phyloP scores from a whole-genome alignment of 2,113 vertebrate genomes.

The Vimba vimba region DNA sequence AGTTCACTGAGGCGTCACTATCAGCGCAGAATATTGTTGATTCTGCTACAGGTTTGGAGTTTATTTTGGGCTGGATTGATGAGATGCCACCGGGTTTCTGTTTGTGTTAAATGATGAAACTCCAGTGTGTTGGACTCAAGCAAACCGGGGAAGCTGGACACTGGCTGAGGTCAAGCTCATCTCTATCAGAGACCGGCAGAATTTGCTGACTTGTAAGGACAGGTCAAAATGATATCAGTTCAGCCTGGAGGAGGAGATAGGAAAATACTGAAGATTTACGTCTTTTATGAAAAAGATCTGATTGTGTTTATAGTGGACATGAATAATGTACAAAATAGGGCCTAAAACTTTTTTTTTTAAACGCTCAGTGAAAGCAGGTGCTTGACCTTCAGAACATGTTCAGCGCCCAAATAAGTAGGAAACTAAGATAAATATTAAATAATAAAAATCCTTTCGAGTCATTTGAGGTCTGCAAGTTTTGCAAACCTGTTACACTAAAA shows the following conservation, averaged over 20 bases:
- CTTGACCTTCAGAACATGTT: no score
- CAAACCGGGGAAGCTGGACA: neutral
- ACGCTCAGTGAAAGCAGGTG: no score
- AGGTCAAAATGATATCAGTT: slow-evolving; percentile 42
- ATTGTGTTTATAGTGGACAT: neutral
- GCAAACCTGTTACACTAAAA: neutral
- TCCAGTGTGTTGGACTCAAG: slow-evolving; percentile 33
- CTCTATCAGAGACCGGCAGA: slow-evolving; percentile 43
- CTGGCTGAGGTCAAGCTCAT: slow-evolving; percentile 62
- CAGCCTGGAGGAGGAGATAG: slow-evolving; percentile 22
- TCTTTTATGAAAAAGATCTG: neutral
- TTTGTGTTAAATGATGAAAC: slow-evolving; percentile 55
- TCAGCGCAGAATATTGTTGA: slow-evolving; percentile 56
- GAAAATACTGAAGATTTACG: slow-evolving; percentile 11
- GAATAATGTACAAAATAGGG: neutral
- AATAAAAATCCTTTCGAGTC: neutral
- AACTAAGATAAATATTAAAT: neutral
- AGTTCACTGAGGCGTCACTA: slow-evolving; percentile 46
- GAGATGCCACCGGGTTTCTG: slow-evolving; percentile 40
- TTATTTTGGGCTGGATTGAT: slow-evolving; percentile 37
- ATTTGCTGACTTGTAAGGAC: slow-evolving; percentile 52
- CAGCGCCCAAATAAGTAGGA: neutral
- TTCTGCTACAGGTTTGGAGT: neutral
- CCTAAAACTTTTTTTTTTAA: neutral
- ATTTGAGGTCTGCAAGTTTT: neutral